These are phyloP conservation scores for Metaphire vulgaris DNA, from an alignment of 1,140 invertebrate species.

Conservation along the genomic window DNA sequence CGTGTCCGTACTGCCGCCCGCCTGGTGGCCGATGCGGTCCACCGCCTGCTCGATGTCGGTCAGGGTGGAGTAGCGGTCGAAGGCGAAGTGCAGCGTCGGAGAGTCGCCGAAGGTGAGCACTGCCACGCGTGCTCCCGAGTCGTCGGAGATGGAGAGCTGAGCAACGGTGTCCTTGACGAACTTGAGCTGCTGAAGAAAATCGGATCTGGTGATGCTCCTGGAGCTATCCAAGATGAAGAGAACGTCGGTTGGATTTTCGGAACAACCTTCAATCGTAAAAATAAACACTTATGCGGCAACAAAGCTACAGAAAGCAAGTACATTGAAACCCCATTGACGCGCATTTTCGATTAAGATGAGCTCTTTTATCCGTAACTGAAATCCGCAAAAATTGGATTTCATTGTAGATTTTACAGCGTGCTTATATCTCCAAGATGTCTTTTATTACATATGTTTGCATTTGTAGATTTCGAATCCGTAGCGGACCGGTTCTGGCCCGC, in stretches of 20 bases:
- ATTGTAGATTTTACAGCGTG: no score
- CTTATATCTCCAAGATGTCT: no score
- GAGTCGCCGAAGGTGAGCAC: slow-evolving; percentile 8
- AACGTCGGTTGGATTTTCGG: slow-evolving; percentile 42
- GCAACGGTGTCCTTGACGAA: slow-evolving; percentile 39
- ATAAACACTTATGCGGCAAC: no score
- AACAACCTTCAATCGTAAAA: slow-evolving; percentile 37
- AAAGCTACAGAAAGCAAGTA: no score
- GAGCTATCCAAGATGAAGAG: slow-evolving; percentile 43
- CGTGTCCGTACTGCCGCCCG: background rate
- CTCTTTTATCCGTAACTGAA: no score
- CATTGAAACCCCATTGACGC: no score
- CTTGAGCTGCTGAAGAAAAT: slow-evolving; percentile 37
- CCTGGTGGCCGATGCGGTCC: slow-evolving; percentile 3
- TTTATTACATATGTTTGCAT: no score
- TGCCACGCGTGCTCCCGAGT: background rate
- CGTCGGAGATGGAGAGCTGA: background rate
- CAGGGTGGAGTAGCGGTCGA: slow-evolving; percentile 1
- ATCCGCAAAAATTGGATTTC: no score
- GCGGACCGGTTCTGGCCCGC: no score
- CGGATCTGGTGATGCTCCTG: slow-evolving; percentile 37
- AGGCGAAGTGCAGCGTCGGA: background rate
- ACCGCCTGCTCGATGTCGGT: background rate
- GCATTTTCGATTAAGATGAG: no score
- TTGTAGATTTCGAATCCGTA: no score